phyloP scores from a whole-genome alignment of 2,797 vertebrate species.

The Streptopelia turtur region DNA sequence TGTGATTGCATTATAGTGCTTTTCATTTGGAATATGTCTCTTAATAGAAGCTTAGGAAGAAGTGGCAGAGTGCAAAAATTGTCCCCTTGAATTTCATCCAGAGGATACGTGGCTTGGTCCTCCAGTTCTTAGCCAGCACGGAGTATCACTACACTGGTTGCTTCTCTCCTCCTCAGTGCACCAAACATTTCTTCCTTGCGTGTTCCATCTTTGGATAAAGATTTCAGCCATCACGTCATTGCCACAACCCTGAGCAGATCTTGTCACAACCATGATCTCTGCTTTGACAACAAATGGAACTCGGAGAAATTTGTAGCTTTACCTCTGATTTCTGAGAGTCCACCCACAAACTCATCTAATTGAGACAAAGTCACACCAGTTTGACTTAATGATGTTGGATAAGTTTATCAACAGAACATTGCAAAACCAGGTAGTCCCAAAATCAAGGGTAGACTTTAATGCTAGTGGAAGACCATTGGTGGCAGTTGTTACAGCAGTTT shows the following conservation, averaged over 20 bases:
- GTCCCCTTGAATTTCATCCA: not conserved
- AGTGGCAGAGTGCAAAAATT: not conserved
- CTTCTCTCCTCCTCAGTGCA: not conserved
- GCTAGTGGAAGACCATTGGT: not conserved
- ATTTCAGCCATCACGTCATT: not conserved
- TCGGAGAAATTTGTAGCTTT: not conserved
- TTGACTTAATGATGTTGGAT: not conserved
- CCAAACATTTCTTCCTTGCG: fast-evolving
- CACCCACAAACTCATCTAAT: not conserved
- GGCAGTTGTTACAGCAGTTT: not conserved
- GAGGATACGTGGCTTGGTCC: not conserved
- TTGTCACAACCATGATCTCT: fast-evolving
- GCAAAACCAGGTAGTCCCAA: not conserved
- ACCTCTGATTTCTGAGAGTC: not conserved
- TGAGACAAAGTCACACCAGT: fast-evolving
- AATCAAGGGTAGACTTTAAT: not conserved
- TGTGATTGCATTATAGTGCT: not conserved
- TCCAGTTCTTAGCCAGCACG: not conserved
- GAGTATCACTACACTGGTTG: not conserved
- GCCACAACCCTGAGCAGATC: fast-evolving
- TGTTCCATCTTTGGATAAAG: not conserved
- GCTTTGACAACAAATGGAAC: not conserved
- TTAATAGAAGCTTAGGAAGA: not conserved
- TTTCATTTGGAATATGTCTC: not conserved
- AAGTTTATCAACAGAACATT: not conserved